Conservation (phyloP, 2,888 invertebrate species). For the Macrosiphum euphorbiae region DNA sequence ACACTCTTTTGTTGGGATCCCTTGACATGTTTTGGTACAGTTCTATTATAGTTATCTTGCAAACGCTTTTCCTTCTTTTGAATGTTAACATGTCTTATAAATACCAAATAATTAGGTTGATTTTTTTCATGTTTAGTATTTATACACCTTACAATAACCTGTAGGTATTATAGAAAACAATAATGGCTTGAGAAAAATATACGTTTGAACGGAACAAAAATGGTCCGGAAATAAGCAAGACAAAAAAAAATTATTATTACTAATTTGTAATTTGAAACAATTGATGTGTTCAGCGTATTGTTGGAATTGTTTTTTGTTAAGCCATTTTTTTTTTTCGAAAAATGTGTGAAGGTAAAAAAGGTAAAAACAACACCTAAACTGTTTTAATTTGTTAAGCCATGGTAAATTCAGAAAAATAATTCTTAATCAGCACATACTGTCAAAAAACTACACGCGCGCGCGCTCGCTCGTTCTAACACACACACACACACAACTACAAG, state of each 20-base stretch:
- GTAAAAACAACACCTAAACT: slow-evolving; percentile 59
- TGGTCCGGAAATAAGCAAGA: slow-evolving; percentile 56
- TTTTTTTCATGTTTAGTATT: background rate
- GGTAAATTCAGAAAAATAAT: slow-evolving; percentile 37
- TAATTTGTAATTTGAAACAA: slow-evolving; percentile 60
- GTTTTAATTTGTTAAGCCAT: slow-evolving; percentile 26
- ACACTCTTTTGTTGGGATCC: background rate
- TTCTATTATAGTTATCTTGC: background rate
- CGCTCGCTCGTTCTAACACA: background rate
- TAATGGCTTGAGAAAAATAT: background rate
- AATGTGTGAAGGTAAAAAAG: slow-evolving; percentile 58
- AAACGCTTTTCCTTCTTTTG: background rate
- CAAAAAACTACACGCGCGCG: background rate
- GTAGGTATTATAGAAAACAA: slow-evolving; percentile 7
- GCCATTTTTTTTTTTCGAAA: slow-evolving; percentile 30
- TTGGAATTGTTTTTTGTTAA: slow-evolving; percentile 26
- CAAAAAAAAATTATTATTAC: slow-evolving; percentile 53
- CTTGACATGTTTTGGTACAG: background rate
- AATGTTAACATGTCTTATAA: background rate
- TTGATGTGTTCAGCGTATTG: slow-evolving; percentile 55
- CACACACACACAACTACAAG: background rate
- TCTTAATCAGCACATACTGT: slow-evolving; percentile 41
- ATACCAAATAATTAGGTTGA: background rate
- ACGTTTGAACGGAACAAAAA: slow-evolving; percentile 41
- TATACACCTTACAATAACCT: background rate